These are phyloP conservation scores for Drosophila gunungcola DNA, from an alignment of 1,140 invertebrate species.

Conservation along the genomic window DNA sequence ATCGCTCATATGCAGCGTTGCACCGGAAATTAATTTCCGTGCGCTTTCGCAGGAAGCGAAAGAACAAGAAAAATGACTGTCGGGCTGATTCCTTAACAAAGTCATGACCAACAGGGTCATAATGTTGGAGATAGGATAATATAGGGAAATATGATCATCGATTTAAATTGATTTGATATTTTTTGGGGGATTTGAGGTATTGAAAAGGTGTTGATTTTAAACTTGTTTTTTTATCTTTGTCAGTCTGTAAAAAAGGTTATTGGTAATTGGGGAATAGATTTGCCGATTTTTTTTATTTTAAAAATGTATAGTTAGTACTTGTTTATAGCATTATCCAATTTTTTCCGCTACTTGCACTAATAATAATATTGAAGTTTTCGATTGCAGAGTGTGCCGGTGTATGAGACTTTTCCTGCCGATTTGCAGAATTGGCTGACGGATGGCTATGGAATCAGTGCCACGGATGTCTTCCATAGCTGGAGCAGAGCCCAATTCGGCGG, in stretches of 20 bases:
- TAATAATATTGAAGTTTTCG: slow-evolving; percentile 12
- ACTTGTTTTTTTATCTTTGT: too few species aligned
- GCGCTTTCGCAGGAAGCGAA: neutral
- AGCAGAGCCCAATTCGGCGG: neutral
- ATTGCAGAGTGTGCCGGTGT: slow-evolving; percentile 53
- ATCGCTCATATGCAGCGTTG: slow-evolving; percentile 70
- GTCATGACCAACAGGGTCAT: slow-evolving; percentile 7
- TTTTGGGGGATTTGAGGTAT: too few species aligned
- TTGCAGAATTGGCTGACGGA: slow-evolving; percentile 59
- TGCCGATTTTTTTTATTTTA: too few species aligned
- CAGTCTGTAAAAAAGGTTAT: too few species aligned
- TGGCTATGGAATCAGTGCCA: slow-evolving; percentile 45
- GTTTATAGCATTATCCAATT: neutral
- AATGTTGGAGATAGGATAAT: slow-evolving; percentile 16
- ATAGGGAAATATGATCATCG: neutral
- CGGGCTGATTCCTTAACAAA: slow-evolving; percentile 20
- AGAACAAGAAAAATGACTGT: slow-evolving; percentile 2
- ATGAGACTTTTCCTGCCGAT: slow-evolving; percentile 54
- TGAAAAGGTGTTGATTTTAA: too few species aligned
- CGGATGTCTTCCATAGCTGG: slow-evolving; percentile 58
- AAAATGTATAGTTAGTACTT: neutral
- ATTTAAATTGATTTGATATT: neutral
- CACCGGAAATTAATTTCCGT: slow-evolving; percentile 69
- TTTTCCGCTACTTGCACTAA: neutral
- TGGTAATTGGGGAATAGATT: too few species aligned